A percentile compares a stretch with the other conserved stretches of the same genome.
Conservation (phyloP, 2,888 invertebrate genomes). For the Hemithea aestivaria region DNA sequence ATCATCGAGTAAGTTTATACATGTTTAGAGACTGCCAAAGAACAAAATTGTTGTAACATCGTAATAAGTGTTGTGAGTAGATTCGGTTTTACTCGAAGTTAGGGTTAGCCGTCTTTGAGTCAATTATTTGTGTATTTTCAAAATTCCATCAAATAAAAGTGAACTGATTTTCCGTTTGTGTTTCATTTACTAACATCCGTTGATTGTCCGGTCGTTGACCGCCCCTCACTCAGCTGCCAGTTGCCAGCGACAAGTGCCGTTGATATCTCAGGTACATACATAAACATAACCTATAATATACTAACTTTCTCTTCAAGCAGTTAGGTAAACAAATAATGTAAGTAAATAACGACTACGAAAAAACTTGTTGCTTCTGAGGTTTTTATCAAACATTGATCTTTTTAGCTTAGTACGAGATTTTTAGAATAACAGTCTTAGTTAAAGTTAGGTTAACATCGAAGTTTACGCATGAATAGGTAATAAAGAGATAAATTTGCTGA, state of each 20-base stretch:
- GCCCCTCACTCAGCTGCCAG: no score
- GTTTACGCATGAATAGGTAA: no score
- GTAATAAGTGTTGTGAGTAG: conserved; percentile 62
- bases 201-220: neutral
- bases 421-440: no score
- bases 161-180: conserved; percentile 55
- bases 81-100: conserved; percentile 59
- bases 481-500: no score
- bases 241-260: neutral
- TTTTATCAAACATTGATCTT: no score
- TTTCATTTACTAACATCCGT: conserved; percentile 33
- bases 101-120: conserved; percentile 52
- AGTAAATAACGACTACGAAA: no score
- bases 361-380: no score
- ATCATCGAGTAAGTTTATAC: conserved; percentile 18
- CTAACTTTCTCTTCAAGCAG: no score
- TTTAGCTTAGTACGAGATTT: no score
- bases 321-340: no score
- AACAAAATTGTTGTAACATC: conserved; percentile 45
- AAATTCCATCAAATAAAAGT: conserved; percentile 69
- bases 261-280: conserved; percentile 1
- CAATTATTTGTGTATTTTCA: conserved; percentile 54
- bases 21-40: conserved; percentile 37
- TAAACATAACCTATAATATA: no score
- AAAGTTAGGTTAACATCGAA: no score